phyloP scores from a whole-genome alignment of 2,113 vertebrate genomes.

The Gymnogyps californianus region DNA sequence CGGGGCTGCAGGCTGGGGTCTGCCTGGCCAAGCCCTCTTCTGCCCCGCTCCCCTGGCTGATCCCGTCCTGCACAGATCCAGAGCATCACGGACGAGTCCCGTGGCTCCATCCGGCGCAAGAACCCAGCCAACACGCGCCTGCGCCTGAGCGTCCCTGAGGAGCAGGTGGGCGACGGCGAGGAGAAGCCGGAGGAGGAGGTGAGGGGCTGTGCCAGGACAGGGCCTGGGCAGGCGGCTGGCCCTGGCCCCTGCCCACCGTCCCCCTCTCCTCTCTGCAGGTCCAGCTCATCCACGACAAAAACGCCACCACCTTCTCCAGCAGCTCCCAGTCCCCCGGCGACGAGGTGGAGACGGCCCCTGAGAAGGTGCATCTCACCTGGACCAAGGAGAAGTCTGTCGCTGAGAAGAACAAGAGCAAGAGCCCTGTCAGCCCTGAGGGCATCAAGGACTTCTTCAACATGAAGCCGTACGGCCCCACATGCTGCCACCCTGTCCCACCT shows the following conservation, averaged over 20 bases:
- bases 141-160: conserved; percentile 87
- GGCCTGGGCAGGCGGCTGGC: conserved; percentile 55
- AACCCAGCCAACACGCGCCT: conserved; percentile 86
- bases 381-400: conserved; percentile 90
- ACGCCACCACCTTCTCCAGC: conserved; percentile 84
- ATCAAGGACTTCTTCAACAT: conserved; percentile 99
- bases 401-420: conserved; percentile 88
- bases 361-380: conserved; percentile 97
- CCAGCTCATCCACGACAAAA: conserved; percentile 95
- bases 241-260: not conserved
- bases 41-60: not conserved
- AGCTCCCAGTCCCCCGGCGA: conserved; percentile 85
- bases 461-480: conserved; percentile 89
- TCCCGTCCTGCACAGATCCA: conserved; percentile 80
- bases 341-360: conserved; percentile 80
- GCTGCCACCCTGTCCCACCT: not conserved
- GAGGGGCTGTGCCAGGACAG: not conserved
- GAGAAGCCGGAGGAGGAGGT: conserved; percentile 97
- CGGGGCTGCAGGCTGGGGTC: not conserved
- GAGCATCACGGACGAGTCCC: conserved; percentile 95
- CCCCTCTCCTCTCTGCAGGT: conserved; percentile 73
- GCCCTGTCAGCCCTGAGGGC: conserved; percentile 86
- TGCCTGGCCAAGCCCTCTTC: not conserved
- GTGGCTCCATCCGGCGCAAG: conserved; percentile 94
- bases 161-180: conserved; percentile 82